Conservation (phyloP, 2,888 invertebrate genomes). For the Eristalis pertinax region DNA sequence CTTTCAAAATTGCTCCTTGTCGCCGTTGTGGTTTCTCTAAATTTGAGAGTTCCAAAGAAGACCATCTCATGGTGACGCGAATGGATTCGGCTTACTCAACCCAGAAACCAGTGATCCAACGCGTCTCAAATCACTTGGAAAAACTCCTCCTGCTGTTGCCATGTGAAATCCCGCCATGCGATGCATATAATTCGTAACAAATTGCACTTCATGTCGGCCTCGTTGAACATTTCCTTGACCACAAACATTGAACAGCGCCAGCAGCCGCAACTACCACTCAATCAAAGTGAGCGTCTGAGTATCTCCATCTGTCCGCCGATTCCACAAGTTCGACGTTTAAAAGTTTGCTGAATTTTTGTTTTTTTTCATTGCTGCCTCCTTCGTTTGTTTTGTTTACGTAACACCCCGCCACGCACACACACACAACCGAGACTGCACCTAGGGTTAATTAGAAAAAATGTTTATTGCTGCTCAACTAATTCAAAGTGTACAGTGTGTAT, state of each 20-base stretch:
- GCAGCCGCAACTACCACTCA: not conserved
- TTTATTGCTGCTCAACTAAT: slow-evolving; percentile 55
- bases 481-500: slow-evolving; percentile 13
- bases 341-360: not conserved
- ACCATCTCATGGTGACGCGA: too few species aligned
- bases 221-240: not conserved
- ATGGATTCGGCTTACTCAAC: too few species aligned
- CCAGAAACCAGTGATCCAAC: too few species aligned
- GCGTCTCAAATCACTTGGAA: too few species aligned
- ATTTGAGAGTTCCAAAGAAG: too few species aligned
- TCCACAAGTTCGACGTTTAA: slow-evolving; percentile 22
- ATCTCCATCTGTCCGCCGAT: slow-evolving; percentile 16
- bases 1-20: too few species aligned
- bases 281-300: not conserved
- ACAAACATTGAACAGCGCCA: not conserved
- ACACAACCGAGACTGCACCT: slow-evolving; percentile 10
- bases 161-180: not conserved
- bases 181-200: not conserved
- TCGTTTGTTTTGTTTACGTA: slow-evolving; percentile 20
- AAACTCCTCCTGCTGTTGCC: not conserved
- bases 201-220: not conserved
- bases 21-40: too few species aligned
- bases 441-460: slow-evolving; percentile 63
- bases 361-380: too few species aligned
- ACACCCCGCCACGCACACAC: not conserved